Evolutionary conservation across 2,888 invertebrate genomes (phyloP), one percentile per base, ranked within the genome.

Genomic region (Amphimallon solstitiale): DNA sequence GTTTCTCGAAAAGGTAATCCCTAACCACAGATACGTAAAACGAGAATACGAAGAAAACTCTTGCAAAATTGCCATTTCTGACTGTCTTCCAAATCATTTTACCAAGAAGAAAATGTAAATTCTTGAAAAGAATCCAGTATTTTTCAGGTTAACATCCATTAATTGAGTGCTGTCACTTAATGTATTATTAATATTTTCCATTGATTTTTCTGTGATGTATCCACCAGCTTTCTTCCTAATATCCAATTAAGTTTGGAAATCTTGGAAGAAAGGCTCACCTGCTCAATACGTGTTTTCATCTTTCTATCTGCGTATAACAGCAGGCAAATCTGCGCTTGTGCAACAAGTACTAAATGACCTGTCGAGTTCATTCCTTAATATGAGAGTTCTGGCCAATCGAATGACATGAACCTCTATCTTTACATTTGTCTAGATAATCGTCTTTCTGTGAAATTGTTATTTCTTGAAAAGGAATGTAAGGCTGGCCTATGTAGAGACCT

Each of bases 261-360:
- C 79, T 71, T 81, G 79, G 17, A 73, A 74, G 35, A 84, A 81
- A 65, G 85, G 84, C 80, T 90, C 89, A 76, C 85, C 78, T 75
- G 89, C 86, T 75, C 93, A 83, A 77, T 92, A 92, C 54, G 93
- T 92, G 78, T 91, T 92, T 78, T 91, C 88, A 78, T 92, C 93
- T 79, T 88, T 89, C 92, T 92, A 93, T 78, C 91, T 90, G 80
- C 91, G 91, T 73, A 93, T 87, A 63, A 92, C 92, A 68, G 92
- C 92, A 4, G 93, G 93, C 71, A 93, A 83, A 81, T 91, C 90
- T 77, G 91, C 89, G 52, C 89, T 87, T 74, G 89, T 86, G 75
- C 88, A 89, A 76, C 88, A 88, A 10, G 90, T 89, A 37, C 83
- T 83, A 51, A 85, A 86, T 17, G 76, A 73, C 15, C 59, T 37